These are phyloP conservation scores for Psettodes erumei DNA, from an alignment of 2,113 vertebrate species.

Conservation along the genomic window DNA sequence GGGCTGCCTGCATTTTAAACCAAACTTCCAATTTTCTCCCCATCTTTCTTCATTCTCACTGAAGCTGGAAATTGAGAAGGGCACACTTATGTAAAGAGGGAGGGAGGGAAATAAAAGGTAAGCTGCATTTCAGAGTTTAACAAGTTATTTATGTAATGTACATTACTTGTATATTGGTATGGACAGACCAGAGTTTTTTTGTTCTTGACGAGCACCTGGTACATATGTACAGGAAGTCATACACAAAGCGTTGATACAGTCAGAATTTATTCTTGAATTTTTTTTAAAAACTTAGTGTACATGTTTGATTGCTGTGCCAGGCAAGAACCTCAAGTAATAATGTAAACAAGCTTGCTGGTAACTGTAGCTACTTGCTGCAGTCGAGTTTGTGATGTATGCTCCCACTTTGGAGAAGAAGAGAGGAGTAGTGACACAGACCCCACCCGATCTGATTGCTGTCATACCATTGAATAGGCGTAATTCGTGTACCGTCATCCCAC, in stretches of 20 bases:
- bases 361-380: no score
- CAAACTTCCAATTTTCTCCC: constrained; percentile 84
- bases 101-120: constrained; percentile 70
- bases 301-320: not conserved
- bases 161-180: constrained; percentile 65
- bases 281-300: not conserved
- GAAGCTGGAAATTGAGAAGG: constrained; percentile 91
- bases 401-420: no score
- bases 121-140: constrained; percentile 76
- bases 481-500: no score
- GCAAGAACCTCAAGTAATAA: not conserved
- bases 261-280: not conserved
- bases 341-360: not conserved
- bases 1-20: constrained; percentile 95
- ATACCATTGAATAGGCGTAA: no score
- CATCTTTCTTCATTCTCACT: constrained; percentile 86
- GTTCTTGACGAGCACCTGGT: constrained; percentile 12
- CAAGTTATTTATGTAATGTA: constrained; percentile 78
- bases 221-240: no score
- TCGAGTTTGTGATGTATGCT: no score
- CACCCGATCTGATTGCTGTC: no score
- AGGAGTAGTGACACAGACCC: no score
- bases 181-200: constrained; percentile 29
- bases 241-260: no score
- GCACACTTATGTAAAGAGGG: constrained; percentile 76